Base-by-base conservation (phyloP, 2,888 invertebrate species). In the Camponotus fellah region DNA sequence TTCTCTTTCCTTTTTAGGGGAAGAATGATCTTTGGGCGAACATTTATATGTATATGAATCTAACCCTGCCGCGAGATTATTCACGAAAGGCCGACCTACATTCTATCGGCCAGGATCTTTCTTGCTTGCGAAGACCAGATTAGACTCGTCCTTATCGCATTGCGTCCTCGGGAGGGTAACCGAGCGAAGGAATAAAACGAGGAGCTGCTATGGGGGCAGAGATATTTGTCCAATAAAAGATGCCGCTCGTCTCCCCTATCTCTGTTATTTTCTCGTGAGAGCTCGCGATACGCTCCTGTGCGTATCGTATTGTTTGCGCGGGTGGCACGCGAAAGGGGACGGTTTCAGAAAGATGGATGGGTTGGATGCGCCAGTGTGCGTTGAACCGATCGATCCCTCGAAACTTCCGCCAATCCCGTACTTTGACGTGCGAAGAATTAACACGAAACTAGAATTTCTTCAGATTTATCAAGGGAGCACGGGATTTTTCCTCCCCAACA, bases 111-210 rank as follows among this genome's bases (percentile, higher is more conserved):
- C n/a, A 40, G 40, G 58, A 80, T 80, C 40, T 71, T 43, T 34
- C 14, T 32, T 5, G 49, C 49, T 64, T 9, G 56, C 3, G 40
- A 46, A 74, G 32, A 40, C 40, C 49, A 69, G 75, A 83, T 89
- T 84, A 90, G 80, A 65, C 66, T 72, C 71, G 76, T 65, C 68
- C 77, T 84, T 77, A 62, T 86, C 86, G 69, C 56, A n/a, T 82
- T 37, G 58, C 56, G 34, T 68, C 65, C 37, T 46, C 58, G 34
- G 56, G 46, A 2, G 69, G n/a, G 64, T 46, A 80, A 26, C 58
- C 32, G 64, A 77, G 87, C 83, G 79, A 80, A 79, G 37, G 65
- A 75, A 84, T 81, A 85, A 89, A 89, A 89, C 66, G 84, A 69
- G 43, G 9, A 65, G 69, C 60, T 37, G 21, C 40, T 34, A 56